Conservation (phyloP, 2,797 vertebrate species). For the Anguilla anguilla region DNA sequence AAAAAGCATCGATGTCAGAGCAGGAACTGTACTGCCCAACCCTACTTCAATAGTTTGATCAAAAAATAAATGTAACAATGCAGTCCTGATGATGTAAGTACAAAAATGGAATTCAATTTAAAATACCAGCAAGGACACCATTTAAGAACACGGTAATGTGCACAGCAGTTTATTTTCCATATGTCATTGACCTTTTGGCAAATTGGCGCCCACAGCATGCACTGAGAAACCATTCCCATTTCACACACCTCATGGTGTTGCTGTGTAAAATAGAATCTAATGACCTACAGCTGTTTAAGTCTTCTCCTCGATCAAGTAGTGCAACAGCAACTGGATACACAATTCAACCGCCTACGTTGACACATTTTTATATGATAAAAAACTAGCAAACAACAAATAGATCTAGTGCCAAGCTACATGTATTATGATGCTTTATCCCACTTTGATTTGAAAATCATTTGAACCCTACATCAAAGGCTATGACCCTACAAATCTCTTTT, state of each 20-base stretch:
- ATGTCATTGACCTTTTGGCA: slow-evolving; percentile 7
- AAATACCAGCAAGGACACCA: slow-evolving; percentile 1
- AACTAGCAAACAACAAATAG: not conserved
- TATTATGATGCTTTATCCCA: too few species aligned
- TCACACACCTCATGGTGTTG: not conserved
- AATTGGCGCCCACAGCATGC: slow-evolving; percentile 3
- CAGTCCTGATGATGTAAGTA: not conserved
- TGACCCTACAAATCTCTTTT: not conserved
- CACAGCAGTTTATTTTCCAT: slow-evolving; percentile 2
- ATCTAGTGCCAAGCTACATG: not conserved
- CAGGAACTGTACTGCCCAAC: not conserved
- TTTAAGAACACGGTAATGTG: not conserved
- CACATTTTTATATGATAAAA: not conserved
- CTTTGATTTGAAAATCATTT: not conserved
- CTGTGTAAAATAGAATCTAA: slow-evolving; percentile 5
- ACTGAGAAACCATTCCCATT: not conserved
- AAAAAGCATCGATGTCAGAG: not conserved
- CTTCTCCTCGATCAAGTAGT: not conserved
- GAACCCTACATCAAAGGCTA: not conserved
- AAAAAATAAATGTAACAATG: not conserved
- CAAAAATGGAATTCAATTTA: slow-evolving; percentile 16
- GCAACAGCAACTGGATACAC: not conserved
- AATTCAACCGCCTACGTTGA: not conserved
- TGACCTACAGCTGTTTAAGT: not conserved
- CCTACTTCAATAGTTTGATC: not conserved